Base-by-base conservation (phyloP, 2,797 vertebrate species). In the Momotus momota region DNA sequence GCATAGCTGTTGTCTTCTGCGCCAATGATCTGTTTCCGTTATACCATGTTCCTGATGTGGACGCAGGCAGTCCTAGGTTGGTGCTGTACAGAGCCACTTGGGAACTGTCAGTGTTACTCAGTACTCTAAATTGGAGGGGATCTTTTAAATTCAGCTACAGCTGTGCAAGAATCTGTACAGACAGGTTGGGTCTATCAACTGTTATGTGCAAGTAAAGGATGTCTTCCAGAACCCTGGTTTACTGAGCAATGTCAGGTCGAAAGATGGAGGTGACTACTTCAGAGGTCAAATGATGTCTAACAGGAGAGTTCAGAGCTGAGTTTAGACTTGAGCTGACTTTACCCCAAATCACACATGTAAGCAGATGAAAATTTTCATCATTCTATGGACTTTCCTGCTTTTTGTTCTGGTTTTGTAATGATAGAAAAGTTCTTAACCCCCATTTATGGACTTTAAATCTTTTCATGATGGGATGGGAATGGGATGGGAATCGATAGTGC, bases 141-240 rank as follows among this genome's bases (percentile, higher is more conserved):
- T 48, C 21, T 52, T 65, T 46, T 41, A 60, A 71, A 52, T 51
- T 48, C 19, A n/a, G 48, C 18, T 0, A 0, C 18, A 41, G 43
- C 35, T 40, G 43, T 48, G 31, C 31, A 6, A 54, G 23, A 31
- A 41, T n/a, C 31, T 73, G 8, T 41, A 23, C 19, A 41, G 41
- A 17, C 19, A 33, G 17, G 13, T 49, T 49, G 27, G 7, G 18
- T 77, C 54, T 72, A 0, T 65, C 49, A 65, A 0, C 35, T 61
- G 18, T 57, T 82, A 18, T 0, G 0, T 75, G 48, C 67, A 35
- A 19, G 45, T 9, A 29, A 60, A 45, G 1, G 1, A 61, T 82
- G 33, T 65, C 79, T 69, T 86, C 55, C 41, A 48, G 18, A 33
- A 29, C 22, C 14, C 16, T 64, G 58, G 14, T 40, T 69, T 75